Conservation (phyloP, 1,140 invertebrate genomes). For the Episyrphus balteatus region DNA sequence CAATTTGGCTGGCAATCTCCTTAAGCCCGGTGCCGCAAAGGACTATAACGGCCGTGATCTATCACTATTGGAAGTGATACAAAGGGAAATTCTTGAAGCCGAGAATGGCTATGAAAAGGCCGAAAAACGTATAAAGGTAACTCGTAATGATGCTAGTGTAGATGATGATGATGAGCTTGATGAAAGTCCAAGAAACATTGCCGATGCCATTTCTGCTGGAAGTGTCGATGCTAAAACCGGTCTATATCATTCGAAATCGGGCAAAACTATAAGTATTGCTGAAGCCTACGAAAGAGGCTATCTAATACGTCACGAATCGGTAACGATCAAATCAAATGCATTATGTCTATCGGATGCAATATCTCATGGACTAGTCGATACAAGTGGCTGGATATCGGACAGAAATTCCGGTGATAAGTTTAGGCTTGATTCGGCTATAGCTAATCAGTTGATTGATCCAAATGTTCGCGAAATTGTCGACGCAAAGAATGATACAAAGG, state of each 20-base stretch:
- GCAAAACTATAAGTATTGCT: slow-evolving; percentile 60
- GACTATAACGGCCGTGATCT: slow-evolving; percentile 50
- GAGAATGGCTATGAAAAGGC: slow-evolving; percentile 58
- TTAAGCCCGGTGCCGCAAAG: slow-evolving; percentile 69
- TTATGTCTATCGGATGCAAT: slow-evolving; percentile 73
- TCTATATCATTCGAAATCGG: slow-evolving; percentile 51
- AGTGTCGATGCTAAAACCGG: slow-evolving; percentile 68
- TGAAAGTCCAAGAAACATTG: slow-evolving; percentile 41
- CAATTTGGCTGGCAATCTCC: slow-evolving; percentile 56
- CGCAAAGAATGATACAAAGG: slow-evolving; percentile 59
- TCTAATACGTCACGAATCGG: slow-evolving; percentile 58
- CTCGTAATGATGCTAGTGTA: slow-evolving; percentile 42
- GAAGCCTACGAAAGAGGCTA: slow-evolving; percentile 67
- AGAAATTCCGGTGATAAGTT: slow-evolving; percentile 70
- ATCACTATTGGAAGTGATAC: slow-evolving; percentile 81
- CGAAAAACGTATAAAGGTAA: slow-evolving; percentile 73
- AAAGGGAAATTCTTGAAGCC: slow-evolving; percentile 75
- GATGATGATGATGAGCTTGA: slow-evolving; percentile 37
- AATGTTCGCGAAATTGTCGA: slow-evolving; percentile 71
- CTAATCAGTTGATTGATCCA: slow-evolving; percentile 62
- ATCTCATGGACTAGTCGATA: slow-evolving; percentile 67
- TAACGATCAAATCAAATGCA: slow-evolving; percentile 59
- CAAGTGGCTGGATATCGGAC: slow-evolving; percentile 67
- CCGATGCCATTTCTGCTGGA: slow-evolving; percentile 67
- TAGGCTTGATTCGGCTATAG: slow-evolving; percentile 66